Evolutionary conservation across 2,113 vertebrate species (phyloP).

Genomic region (Hippocampus mohnikei): DNA sequence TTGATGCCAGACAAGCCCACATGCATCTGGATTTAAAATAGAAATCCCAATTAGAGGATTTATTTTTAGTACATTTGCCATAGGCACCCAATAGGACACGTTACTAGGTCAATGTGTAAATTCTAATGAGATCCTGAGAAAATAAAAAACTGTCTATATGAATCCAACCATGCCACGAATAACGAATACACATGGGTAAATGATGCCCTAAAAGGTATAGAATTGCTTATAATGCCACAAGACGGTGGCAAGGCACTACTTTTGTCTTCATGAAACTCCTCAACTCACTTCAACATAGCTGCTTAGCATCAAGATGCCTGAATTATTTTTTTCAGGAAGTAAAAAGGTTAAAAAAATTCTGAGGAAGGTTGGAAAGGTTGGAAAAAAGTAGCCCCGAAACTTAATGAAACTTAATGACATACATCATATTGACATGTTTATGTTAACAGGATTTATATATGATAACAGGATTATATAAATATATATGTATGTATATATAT

Average conservation of each 20-base stretch:
- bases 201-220: neutral
- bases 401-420: too few relatives aligned
- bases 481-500: too few relatives aligned
- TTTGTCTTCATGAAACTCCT: neutral
- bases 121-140: neutral
- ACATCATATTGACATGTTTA: too few relatives aligned
- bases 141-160: neutral
- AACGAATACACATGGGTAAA: neutral
- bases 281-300: neutral
- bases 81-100: neutral
- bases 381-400: too few relatives aligned
- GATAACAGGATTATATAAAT: too few relatives aligned
- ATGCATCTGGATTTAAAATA: neutral
- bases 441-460: too few relatives aligned
- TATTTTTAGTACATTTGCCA: neutral
- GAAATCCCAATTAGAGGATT: neutral
- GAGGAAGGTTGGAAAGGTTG: too few relatives aligned
- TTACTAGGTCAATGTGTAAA: neutral
- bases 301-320: neutral
- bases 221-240: neutral
- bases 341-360: too few relatives aligned
- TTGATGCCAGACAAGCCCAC: constrained; percentile 35
- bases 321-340: too few relatives aligned
- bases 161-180: too few relatives aligned
- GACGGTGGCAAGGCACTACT: neutral